phyloP scores from a whole-genome alignment of 2,888 invertebrate genomes.

The Creontiades dilutus region DNA sequence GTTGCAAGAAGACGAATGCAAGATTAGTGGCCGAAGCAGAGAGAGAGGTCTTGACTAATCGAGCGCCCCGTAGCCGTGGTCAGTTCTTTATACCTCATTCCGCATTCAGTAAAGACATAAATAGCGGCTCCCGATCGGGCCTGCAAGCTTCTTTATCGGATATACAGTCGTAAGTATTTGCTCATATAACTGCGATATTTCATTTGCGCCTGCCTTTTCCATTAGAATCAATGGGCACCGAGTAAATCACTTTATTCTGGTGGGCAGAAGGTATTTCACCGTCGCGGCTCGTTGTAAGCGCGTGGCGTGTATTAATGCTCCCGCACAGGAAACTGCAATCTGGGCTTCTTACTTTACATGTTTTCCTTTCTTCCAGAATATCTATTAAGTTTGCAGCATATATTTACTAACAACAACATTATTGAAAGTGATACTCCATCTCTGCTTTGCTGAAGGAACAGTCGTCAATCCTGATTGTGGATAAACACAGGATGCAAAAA shows the following conservation, averaged over 20 bases:
- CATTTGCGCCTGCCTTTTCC: conserved; percentile 5
- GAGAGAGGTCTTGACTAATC: background rate
- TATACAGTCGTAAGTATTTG: background rate
- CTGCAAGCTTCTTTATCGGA: background rate
- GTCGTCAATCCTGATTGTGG: too few relatives aligned
- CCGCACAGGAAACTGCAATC: background rate
- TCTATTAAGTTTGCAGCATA: too few relatives aligned
- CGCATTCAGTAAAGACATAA: conserved; percentile 36
- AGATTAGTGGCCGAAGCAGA: background rate
- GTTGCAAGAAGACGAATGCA: background rate
- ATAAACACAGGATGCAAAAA: too few relatives aligned
- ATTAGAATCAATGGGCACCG: conserved; percentile 18
- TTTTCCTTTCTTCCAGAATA: background rate
- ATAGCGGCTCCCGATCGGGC: conserved; percentile 10
- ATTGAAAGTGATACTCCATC: too few relatives aligned
- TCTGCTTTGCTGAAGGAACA: too few relatives aligned
- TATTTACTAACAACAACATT: too few relatives aligned
- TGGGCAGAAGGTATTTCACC: background rate
- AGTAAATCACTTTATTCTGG: conserved; percentile 16
- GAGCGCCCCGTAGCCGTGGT: background rate
- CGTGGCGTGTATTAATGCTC: background rate
- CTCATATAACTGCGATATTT: conserved; percentile 28
- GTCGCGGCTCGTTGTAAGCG: background rate
- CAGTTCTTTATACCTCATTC: conserved; percentile 13
- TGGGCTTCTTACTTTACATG: background rate